These are phyloP conservation scores for Istiophorus platypterus DNA, from an alignment of 2,113 vertebrate species.

Conservation along the genomic window DNA sequence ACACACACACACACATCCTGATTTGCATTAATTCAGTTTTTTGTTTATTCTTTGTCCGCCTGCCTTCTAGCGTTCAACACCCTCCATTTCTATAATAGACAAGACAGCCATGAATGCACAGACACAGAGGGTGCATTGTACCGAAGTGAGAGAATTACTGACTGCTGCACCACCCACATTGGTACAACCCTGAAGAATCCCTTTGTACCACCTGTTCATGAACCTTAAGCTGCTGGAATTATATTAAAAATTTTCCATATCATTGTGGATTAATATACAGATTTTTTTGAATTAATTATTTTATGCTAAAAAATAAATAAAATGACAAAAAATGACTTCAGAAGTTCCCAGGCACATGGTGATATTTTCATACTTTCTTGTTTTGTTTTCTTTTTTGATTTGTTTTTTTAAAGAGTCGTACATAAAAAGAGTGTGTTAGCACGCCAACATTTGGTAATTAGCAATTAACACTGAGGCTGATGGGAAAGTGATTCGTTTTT, in stretches of 20 bases:
- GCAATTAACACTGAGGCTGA: too few relatives aligned
- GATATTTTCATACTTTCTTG: too few relatives aligned
- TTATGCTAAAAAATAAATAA: not conserved
- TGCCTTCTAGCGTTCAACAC: slow-evolving; percentile 53
- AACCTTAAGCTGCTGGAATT: slow-evolving; percentile 33
- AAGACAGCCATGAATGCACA: slow-evolving; percentile 65
- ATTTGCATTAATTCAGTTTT: slow-evolving; percentile 54
- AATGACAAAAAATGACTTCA: too few relatives aligned
- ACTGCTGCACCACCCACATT: slow-evolving; percentile 59
- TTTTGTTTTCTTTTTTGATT: too few relatives aligned
- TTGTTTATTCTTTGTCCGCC: slow-evolving; percentile 62
- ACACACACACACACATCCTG: slow-evolving; percentile 62
- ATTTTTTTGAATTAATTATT: not conserved
- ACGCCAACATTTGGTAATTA: too few relatives aligned
- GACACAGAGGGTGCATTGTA: slow-evolving; percentile 70
- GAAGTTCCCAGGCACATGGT: too few relatives aligned
- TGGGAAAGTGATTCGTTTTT: too few relatives aligned
- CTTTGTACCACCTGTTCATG: slow-evolving; percentile 55
- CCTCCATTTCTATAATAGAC: slow-evolving; percentile 58
- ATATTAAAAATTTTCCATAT: not conserved
- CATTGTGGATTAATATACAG: not conserved
- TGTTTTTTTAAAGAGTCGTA: too few relatives aligned
- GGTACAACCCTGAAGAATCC: slow-evolving; percentile 40
- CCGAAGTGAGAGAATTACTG: slow-evolving; percentile 61
- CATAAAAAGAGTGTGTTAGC: too few relatives aligned